Evolutionary conservation across 1,140 invertebrate species (phyloP), one percentile per base, ranked within the genome.

Genomic region (Diorhabda carinulata): DNA sequence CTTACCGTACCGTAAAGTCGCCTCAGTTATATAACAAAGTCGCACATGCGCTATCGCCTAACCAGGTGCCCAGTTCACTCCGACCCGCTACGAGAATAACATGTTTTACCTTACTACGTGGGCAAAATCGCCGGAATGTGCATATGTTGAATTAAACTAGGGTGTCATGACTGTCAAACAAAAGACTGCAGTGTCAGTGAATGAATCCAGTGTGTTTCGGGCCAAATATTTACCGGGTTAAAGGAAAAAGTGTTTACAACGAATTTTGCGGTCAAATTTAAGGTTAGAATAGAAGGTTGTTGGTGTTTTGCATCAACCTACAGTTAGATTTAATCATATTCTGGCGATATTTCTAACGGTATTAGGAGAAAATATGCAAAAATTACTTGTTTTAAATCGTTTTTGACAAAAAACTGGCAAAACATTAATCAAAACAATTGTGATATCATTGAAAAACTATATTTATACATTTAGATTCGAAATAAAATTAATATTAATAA

Each of bases 81-180:
- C 69, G 68, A 74, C 61, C 73, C 65, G 72, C 66, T 69, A 69
- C 69, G 60, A 59, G 64, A 70, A 62, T 60, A 73, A 66, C 73
- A 74, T 72, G 73, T 66, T 69, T 68, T 67, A 67, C 65, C 64
- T 65, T 64, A 25, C 71, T 77, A 76, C 76, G 74, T 75, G 75
- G 73, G 76, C 73, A 73, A 72, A 71, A 68, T 70, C 66, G 67
- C 61, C 44, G 61, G 65, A 73, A 72, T 70, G 68, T 69, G 66
- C 72, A 73, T 73, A 74, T 73, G 73, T 68, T 74, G 72, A 67
- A 43, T 65, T 57, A 61, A 70, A 69, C 43, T 42, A 69, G 67
- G 43, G 68, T 72, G 63, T 61, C 70, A 70, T 69, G 70, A 43
- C 41, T n/a, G 43, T 41, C 43, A 52, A 43, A 61, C 60, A 59